Evolutionary conservation across 2,888 invertebrate genomes (phyloP).

Genomic region (Punctoribates punctum): DNA sequence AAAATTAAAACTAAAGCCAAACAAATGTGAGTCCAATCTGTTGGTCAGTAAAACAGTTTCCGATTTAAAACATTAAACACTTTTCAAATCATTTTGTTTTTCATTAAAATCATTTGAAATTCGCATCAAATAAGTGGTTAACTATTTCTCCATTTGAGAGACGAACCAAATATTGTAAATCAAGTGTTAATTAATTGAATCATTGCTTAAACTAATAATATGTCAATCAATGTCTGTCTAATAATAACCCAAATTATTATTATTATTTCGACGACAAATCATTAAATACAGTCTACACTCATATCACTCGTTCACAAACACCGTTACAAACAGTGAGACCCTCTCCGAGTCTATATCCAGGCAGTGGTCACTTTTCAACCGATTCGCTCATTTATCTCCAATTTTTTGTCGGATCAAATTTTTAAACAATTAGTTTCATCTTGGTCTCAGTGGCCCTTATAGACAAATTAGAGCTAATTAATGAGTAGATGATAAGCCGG

Average conservation of each 20-base stretch:
- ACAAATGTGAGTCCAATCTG: background rate
- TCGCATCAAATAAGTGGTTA: background rate
- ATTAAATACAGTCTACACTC: conserved; percentile 3
- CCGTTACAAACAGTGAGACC: background rate
- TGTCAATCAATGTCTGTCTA: conserved; percentile 34
- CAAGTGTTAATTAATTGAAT: conserved; percentile 18
- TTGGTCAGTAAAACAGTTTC: conserved; percentile 11
- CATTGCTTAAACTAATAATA: background rate
- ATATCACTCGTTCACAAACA: background rate
- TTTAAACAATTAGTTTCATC: no score
- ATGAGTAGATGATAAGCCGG: no score
- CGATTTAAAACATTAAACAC: background rate
- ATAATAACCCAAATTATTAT: conserved; percentile 35
- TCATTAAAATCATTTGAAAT: background rate
- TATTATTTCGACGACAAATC: conserved; percentile 30
- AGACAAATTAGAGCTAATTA: no score
- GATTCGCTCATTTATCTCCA: background rate
- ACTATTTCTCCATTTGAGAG: background rate
- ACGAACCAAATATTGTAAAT: background rate
- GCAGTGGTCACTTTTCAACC: background rate
- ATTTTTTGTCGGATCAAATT: background rate
- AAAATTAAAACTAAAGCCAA: background rate
- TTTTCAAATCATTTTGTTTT: background rate
- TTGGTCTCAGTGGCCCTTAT: no score
- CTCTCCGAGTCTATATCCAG: background rate